phyloP scores from a whole-genome alignment of 2,888 invertebrate species.

The Cheilosia pagana region DNA sequence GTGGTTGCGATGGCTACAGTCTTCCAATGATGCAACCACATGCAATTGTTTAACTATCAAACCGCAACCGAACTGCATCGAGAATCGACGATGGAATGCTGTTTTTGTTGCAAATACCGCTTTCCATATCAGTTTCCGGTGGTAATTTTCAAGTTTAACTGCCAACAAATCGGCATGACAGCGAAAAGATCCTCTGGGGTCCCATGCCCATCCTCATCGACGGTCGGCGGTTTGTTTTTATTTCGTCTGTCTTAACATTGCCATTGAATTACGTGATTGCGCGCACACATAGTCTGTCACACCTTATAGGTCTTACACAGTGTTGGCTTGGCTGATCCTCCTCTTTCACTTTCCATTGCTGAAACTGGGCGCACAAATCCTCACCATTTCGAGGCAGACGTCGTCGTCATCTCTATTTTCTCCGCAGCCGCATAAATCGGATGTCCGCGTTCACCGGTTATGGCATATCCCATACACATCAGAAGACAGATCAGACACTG shows the following conservation, averaged over 20 bases:
- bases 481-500: conserved; percentile 26
- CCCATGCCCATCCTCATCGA: conserved; percentile 17
- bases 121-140: conserved; percentile 57
- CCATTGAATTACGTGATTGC: conserved; percentile 67
- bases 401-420: conserved; percentile 41
- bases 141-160: conserved; percentile 42
- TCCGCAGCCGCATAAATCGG: conserved; percentile 56
- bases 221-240: background rate
- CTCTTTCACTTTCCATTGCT: conserved; percentile 64
- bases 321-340: conserved; percentile 30
- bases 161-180: conserved; percentile 1
- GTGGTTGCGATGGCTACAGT: conserved; percentile 10
- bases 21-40: conserved; percentile 25
- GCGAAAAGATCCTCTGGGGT: conserved; percentile 4
- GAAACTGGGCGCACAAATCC: conserved; percentile 46
- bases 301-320: conserved; percentile 47
- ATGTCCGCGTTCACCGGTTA: conserved; percentile 57
- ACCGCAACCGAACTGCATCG: background rate
- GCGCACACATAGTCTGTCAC: conserved; percentile 39
- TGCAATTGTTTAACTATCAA: conserved; percentile 32
- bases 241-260: conserved; percentile 50
- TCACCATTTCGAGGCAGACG: conserved; percentile 45
- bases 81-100: conserved; percentile 30
- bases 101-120: conserved; percentile 6
- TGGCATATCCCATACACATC: conserved; percentile 29